Evolutionary conservation across 2,797 vertebrate species (phyloP).

Genomic region (Rallus crepitans): DNA sequence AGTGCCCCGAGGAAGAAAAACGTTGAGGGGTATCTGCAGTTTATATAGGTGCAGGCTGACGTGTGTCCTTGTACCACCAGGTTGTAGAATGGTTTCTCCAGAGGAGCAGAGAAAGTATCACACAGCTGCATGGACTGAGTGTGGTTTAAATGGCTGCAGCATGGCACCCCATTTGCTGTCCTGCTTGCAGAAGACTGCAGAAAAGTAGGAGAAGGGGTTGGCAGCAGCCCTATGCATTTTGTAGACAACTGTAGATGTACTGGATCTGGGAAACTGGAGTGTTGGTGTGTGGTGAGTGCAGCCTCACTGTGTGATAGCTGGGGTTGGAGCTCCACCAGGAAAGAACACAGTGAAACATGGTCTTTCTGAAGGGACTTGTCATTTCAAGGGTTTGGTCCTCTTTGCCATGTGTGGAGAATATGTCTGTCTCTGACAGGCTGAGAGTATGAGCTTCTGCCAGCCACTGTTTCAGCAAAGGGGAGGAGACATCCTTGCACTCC

Average conservation of each 20-base stretch:
- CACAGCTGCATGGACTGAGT: not conserved
- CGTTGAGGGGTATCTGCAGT: not conserved
- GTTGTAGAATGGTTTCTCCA: not conserved
- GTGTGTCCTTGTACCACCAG: not conserved
- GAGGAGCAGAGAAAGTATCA: not conserved
- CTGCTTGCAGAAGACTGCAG: not conserved
- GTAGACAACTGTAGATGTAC: not conserved
- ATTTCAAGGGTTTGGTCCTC: not conserved
- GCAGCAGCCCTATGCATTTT: not conserved
- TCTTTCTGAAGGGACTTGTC: not conserved
- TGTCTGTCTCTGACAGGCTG: not conserved
- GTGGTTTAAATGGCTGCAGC: not conserved
- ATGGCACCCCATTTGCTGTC: not conserved
- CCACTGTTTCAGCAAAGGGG: not conserved
- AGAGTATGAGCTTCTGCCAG: not conserved
- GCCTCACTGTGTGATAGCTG: fast-evolving
- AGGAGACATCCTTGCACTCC: not conserved
- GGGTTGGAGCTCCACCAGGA: not conserved
- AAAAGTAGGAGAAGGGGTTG: not conserved
- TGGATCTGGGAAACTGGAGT: not conserved
- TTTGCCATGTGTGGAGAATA: not conserved
- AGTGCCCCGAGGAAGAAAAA: not conserved
- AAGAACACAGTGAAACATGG: fast-evolving
- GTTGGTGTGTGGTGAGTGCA: not conserved
- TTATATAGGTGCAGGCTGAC: not conserved